Base-by-base conservation (phyloP, 2,797 vertebrate genomes). In the Enteromius anoplus region DNA sequence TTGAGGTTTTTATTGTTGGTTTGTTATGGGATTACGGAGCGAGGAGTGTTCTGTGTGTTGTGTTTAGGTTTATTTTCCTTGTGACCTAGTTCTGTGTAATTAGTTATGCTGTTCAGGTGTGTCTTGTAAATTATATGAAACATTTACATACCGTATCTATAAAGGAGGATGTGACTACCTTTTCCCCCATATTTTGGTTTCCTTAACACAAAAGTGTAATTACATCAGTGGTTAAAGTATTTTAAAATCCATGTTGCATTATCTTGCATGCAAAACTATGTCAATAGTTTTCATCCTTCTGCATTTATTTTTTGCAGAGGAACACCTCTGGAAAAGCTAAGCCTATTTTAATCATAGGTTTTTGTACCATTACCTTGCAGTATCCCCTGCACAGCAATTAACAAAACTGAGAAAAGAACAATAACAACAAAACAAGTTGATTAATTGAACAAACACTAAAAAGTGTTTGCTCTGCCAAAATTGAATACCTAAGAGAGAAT, bases 381-480 rank as follows among this genome's bases (percentile, higher is more conserved):
- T 58, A 64, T 73, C 66, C 55, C 42, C 72, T 71, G 37, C 21
- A 64, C 32, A 64, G 69, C 70, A 69, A 62, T 75, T 62, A 75
- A 29, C 32, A 5, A 5, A 62, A 49, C 15, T 23, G 23, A 51
- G 17, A 53, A 78, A 9, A 21, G 21, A 62, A 32, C 10, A 34
- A 29, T 4, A 71, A 62, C 19, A 32, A 42, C 49, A 66, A 53
- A 65, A 51, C 3, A 62, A 40, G 32, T 17, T 53, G 34, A 72
- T 55, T 55, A 76, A 53, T 21, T 77, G 21, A 72, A 55, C 23
- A 82, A 55, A 60, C 37, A 58, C 53, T 78, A 55, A 66, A 26
- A 78, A 73, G 34, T 58, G 42, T 78, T 82, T 85, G 68, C 72
- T 78, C 34, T n/a, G 58, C 37, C 45, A 40, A 55, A 72, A 47